Evolutionary conservation across 2,888 invertebrate species (phyloP).

Genomic region (Leptogaster cylindrica): DNA sequence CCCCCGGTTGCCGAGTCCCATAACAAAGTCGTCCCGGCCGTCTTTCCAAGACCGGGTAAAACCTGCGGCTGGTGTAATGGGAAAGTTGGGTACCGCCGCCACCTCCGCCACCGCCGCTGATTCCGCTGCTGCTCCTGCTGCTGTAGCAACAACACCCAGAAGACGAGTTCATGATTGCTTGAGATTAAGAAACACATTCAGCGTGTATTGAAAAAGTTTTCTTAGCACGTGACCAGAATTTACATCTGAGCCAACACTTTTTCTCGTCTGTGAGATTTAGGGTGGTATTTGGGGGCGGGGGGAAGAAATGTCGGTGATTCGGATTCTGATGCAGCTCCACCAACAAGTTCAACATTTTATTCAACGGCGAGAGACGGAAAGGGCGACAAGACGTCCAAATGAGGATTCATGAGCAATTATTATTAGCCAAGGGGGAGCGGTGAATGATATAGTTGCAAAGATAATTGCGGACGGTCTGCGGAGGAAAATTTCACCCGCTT

Average conservation of each 20-base stretch:
- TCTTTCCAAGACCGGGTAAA: not conserved
- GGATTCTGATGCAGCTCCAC: not conserved
- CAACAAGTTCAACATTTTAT: not conserved
- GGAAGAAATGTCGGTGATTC: not conserved
- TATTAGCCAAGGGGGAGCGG: slow-evolving; percentile 25
- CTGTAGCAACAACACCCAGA: not conserved
- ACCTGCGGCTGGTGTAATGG: slow-evolving; percentile 34
- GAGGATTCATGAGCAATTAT: slow-evolving; percentile 40
- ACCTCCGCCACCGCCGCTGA: not conserved
- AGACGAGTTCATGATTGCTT: slow-evolving; percentile 42
- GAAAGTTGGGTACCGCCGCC: not conserved
- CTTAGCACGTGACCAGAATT: slow-evolving; percentile 43
- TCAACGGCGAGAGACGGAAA: not conserved
- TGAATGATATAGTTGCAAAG: slow-evolving; percentile 34
- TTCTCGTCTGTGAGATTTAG: slow-evolving; percentile 2
- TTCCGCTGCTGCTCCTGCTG: not conserved
- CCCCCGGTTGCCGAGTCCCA: not conserved
- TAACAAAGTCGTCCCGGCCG: not conserved
- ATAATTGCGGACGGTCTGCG: slow-evolving; percentile 27
- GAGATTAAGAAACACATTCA: slow-evolving; percentile 45
- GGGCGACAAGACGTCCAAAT: slow-evolving; percentile 17
- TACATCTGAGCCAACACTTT: slow-evolving; percentile 24
- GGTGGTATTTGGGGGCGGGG: not conserved
- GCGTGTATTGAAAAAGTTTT: slow-evolving; percentile 45
- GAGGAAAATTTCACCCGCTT: not conserved